Evolutionary conservation across 2,888 invertebrate genomes (phyloP), one percentile per base, ranked within the genome.

Genomic region (Pseudococcus viburni): DNA sequence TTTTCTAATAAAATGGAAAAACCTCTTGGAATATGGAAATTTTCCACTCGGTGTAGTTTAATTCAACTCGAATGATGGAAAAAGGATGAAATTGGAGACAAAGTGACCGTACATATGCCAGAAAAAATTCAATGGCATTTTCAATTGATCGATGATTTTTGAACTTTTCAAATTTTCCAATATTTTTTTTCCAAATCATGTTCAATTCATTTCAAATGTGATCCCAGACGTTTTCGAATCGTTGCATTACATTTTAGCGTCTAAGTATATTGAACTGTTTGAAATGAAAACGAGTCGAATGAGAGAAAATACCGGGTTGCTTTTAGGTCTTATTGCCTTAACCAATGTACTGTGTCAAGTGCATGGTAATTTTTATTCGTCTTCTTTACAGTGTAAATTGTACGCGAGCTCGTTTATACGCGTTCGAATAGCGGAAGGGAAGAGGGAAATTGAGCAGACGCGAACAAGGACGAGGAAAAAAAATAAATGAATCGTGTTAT

Each of bases 401-500:
- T 59, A 59, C 9, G 59, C 7, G 59, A n/a, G n/a, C 59, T 59
- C 19, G 59, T 59, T 59, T 59, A 19, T 33, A 33, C 19, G 19
- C 8, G 19, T n/a, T 59, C 26, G 33, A 73, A 73, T 6, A 59
- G 19, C n/a, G 15, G 68, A 26, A 12, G 68, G 33, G 2, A 12
- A 73, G 33, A 64, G 15, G 22, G 22, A 7, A 64, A 33, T 33
- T 4, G 15, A 22, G 33, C 26, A 73, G 33, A 73, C 11, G 33
- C 26, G 26, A 73, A 73, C 26, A 12, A 73, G 68, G 26, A 26
- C 26, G 68, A 12, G 68, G 33, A 33, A 15, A 73, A 73, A 73
- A 73, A 73, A 73, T 73, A 73, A 73, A 73, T 73, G 68, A 73
- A 73, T 73, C 68, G 68, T 73, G 33, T 73, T 73, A 73, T 73